A percentile compares a stretch with the other conserved stretches of the same genome.
Evolutionary conservation across 2,888 invertebrate genomes (phyloP).

Genomic region (Nymphalis polychloros): DNA sequence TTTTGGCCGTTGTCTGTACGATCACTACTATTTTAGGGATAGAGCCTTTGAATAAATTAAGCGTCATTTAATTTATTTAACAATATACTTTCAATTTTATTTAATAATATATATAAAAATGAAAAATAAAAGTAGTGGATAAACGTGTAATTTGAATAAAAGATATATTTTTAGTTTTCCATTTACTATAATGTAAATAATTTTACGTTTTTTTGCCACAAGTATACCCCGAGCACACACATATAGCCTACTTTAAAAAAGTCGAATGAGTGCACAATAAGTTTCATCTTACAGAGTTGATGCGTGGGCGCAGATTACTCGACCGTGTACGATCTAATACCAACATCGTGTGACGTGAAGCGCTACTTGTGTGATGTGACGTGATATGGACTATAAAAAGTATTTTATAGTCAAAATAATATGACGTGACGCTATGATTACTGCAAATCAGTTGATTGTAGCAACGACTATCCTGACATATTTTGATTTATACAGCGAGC

Average conservation of each 20-base stretch:
- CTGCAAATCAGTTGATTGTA: background rate
- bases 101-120: too few species aligned
- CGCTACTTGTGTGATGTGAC: constrained; percentile 18
- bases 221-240: background rate
- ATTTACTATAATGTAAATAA: background rate
- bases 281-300: constrained; percentile 52
- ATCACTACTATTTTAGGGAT: background rate
- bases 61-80: too few species aligned
- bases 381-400: constrained; percentile 12
- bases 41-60: background rate
- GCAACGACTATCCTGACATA: background rate
- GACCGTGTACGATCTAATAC: constrained; percentile 32
- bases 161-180: too few species aligned
- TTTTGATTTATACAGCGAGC: too few species aligned
- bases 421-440: background rate
- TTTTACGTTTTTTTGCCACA: background rate
- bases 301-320: constrained; percentile 32
- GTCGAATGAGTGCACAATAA: constrained; percentile 51
- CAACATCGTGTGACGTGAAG: constrained; percentile 17
- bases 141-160: too few species aligned
- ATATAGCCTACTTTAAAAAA: constrained; percentile 16
- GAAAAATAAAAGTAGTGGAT: too few species aligned
- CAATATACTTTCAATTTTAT: too few species aligned
- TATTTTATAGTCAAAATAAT: constrained; percentile 1
- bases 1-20: background rate